Conservation (phyloP, 2,113 vertebrate genomes). For the Bos taurus region DNA sequence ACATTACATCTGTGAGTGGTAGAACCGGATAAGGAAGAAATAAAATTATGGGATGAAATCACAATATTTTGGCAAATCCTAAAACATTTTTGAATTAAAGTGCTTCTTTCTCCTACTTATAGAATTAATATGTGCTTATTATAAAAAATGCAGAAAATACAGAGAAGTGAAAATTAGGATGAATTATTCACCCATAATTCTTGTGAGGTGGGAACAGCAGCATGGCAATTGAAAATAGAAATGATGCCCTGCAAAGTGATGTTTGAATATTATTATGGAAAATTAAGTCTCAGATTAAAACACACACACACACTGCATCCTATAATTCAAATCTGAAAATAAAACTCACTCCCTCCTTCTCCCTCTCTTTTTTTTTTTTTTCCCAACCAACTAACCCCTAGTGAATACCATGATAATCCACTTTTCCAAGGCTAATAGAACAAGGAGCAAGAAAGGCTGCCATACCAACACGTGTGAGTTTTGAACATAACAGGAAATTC, state of each 20-base stretch:
- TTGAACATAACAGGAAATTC: slow-evolving; percentile 6
- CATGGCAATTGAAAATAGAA: background rate
- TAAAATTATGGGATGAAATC: slow-evolving; percentile 3
- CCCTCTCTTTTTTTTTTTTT: background rate
- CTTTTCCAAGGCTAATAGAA: background rate
- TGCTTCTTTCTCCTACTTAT: background rate
- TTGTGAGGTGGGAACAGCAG: background rate
- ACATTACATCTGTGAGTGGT: background rate
- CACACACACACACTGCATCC: background rate
- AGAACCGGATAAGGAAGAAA: slow-evolving; percentile 14
- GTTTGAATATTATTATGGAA: background rate
- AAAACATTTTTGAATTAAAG: slow-evolving; percentile 30
- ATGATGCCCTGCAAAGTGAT: background rate
- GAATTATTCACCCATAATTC: slow-evolving; percentile 36
- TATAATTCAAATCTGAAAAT: background rate
- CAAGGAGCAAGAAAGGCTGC: background rate
- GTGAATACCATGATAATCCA: background rate
- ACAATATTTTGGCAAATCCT: slow-evolving; percentile 33
- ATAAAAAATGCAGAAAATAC: background rate
- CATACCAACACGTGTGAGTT: background rate
- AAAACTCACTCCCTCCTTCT: background rate
- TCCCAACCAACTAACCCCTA: background rate
- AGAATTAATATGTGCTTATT: background rate
- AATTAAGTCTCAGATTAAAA: background rate
- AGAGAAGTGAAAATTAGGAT: background rate